A percentile compares a stretch with the other conserved stretches of the same genome.
These are phyloP conservation scores for Umimayanthus chanpuru DNA, from an alignment of 92 coral and sea anemone genomes.

Conservation along the genomic window DNA sequence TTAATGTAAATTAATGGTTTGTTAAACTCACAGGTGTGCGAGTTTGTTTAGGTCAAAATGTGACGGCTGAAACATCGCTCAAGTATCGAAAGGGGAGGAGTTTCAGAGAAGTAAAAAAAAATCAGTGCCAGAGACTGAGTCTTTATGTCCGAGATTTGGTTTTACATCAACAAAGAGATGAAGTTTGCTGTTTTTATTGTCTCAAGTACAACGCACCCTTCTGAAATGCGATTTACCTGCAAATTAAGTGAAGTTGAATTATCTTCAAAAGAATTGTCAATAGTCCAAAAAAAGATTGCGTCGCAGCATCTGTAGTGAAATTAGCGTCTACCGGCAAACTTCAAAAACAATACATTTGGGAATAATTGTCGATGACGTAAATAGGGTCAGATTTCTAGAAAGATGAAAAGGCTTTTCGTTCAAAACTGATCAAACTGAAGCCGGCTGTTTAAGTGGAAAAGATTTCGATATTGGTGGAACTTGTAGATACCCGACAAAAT, in stretches of 20 bases:
- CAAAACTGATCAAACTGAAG: not conserved
- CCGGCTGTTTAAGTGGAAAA: not conserved
- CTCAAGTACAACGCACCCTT: not conserved
- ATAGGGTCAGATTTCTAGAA: not conserved
- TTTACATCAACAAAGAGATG: constrained; percentile 6
- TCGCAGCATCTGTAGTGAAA: constrained; percentile 21
- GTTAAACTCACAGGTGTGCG: constrained; percentile 39
- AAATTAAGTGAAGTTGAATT: constrained; percentile 6
- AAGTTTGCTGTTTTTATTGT: not conserved
- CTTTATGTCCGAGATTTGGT: not conserved
- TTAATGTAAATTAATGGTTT: constrained; percentile 31
- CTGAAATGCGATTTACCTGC: not conserved
- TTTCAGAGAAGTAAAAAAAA: not conserved
- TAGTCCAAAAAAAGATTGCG: constrained; percentile 2
- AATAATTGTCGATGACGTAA: constrained; percentile 13
- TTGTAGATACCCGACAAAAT: not conserved
- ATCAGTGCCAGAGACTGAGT: not conserved
- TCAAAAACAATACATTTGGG: not conserved
- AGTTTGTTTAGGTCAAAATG: constrained; percentile 14
- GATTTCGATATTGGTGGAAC: not conserved
- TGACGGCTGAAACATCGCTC: constrained; percentile 11
- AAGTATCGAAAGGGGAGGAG: not conserved
- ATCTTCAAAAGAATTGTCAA: not conserved
- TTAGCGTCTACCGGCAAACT: constrained; percentile 17
- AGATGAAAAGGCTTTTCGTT: not conserved